Base-by-base conservation (phyloP, 2,888 invertebrate species). In the Quadriops clusia region DNA sequence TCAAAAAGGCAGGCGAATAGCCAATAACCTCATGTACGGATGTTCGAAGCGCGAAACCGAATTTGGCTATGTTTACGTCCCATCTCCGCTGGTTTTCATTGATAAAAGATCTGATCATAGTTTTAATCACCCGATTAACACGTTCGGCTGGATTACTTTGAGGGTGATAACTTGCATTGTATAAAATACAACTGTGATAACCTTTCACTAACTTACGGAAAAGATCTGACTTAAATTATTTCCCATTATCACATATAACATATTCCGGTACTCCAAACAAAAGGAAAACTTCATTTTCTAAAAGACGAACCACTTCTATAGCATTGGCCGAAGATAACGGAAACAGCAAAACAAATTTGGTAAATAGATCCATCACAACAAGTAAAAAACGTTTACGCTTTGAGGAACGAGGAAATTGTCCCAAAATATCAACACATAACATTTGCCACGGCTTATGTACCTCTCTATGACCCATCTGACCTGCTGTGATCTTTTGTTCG, bases 91-190 rank as follows among this genome's bases (percentile, higher is more conserved):
- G 54, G 14, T 51, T 34, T 0, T 34, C 21, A 1, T 39, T 34
- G 4, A 50, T 43, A 16, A 40, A 52, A 12, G 49, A 38, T 0
- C 48, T 37, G 0, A 54, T 46, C 49, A 56, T 15, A 0, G 46
- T 45, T 9, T 43, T 28, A 29, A n/a, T n/a, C n/a, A n/a, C n/a
- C n/a, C n/a, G n/a, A n/a, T 54, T 56, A 0, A 45, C 37, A 6
- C 53, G 17, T 33, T 57, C 55, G 0, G 49, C 50, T 0, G 51
- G 51, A 30, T 57, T 55, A 3, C 44, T 47, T 17, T 56, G 53
- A 0, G 48, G 46, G n/a, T n/a, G n/a, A n/a, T n/a, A n/a, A n/a
- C n/a, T n/a, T n/a, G n/a, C n/a, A n/a, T n/a, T n/a, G n/a, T n/a
- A n/a, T n/a, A n/a, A n/a, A n/a, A n/a, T n/a, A n/a, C n/a, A n/a